Evolutionary conservation across 2,113 vertebrate species (phyloP).

Genomic region (Stigmatopora argus): DNA sequence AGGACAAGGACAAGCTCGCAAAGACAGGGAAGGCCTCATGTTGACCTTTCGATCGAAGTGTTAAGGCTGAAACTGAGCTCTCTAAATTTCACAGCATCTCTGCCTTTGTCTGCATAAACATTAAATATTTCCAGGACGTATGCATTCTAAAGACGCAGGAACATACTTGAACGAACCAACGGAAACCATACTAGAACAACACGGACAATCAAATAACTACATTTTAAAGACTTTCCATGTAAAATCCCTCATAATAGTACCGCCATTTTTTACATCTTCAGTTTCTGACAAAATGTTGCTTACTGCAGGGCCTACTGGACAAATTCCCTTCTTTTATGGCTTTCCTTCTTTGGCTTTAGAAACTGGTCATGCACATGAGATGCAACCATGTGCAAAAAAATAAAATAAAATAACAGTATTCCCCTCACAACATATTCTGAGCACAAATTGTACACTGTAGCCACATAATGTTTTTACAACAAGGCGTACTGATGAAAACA

Average conservation of each 20-base stretch:
- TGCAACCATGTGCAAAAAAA: slow-evolving; percentile 21
- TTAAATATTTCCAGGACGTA: slow-evolving; percentile 17
- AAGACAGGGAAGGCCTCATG: slow-evolving; percentile 58
- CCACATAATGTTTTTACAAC: slow-evolving; percentile 22
- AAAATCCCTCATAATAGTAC: no score
- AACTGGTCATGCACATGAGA: slow-evolving; percentile 18
- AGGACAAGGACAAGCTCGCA: slow-evolving; percentile 50
- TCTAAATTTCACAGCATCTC: slow-evolving; percentile 32
- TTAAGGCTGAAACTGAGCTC: slow-evolving; percentile 66
- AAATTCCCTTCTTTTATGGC: slow-evolving; percentile 50
- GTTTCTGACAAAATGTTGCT: slow-evolving; percentile 14
- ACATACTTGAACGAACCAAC: slow-evolving; percentile 13
- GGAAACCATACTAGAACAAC: slow-evolving; percentile 20
- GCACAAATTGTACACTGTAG: slow-evolving; percentile 48
- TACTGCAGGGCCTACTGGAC: slow-evolving; percentile 21
- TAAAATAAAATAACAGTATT: slow-evolving; percentile 20
- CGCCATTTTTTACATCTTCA: slow-evolving; percentile 10
- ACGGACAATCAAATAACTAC: slow-evolving; percentile 8
- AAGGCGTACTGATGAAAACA: slow-evolving; percentile 21
- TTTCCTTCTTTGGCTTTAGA: slow-evolving; percentile 68
- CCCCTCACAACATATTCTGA: slow-evolving; percentile 12
- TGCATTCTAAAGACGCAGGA: slow-evolving; percentile 7
- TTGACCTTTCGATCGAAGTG: slow-evolving; percentile 50
- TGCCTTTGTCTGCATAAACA: slow-evolving; percentile 8
- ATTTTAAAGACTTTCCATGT: not conserved